Conservation (phyloP, 2,797 vertebrate genomes). For the Tiaroga cobitis region DNA sequence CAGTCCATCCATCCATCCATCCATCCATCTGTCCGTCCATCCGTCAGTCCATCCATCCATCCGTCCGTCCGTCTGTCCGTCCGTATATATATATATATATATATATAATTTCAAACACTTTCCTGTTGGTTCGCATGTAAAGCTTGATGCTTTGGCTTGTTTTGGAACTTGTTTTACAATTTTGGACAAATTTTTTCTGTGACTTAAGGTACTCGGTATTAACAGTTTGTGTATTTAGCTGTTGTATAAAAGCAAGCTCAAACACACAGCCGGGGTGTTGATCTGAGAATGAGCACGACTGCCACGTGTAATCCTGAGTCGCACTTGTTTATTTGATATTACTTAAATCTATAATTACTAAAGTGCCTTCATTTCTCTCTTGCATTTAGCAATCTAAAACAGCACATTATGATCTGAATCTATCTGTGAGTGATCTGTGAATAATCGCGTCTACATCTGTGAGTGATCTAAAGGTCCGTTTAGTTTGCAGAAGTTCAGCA, state of each 20-base stretch:
- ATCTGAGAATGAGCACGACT: neutral
- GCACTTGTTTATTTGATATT: neutral
- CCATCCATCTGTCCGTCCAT: too few relatives aligned
- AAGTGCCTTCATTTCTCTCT: neutral
- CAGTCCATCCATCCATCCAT: too few relatives aligned
- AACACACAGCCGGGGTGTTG: neutral
- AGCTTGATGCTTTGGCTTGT: neutral
- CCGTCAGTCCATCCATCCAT: too few relatives aligned
- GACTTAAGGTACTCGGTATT: neutral
- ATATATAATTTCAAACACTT: too few relatives aligned
- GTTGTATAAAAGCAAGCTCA: neutral
- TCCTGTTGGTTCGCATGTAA: neutral
- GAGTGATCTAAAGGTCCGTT: neutral
- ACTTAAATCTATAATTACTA: neutral
- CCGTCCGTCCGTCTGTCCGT: too few relatives aligned
- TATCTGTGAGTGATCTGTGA: too few relatives aligned
- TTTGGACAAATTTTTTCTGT: neutral
- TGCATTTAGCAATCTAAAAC: too few relatives aligned
- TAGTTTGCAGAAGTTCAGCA: neutral
- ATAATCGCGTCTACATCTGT: too few relatives aligned
- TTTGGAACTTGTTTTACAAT: too few relatives aligned
- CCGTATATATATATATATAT: too few relatives aligned
- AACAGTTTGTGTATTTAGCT: neutral
- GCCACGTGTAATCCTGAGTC: neutral
- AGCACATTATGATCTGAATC: neutral